Base-by-base conservation (phyloP, 2,797 vertebrate species). In the Remorina albescens region DNA sequence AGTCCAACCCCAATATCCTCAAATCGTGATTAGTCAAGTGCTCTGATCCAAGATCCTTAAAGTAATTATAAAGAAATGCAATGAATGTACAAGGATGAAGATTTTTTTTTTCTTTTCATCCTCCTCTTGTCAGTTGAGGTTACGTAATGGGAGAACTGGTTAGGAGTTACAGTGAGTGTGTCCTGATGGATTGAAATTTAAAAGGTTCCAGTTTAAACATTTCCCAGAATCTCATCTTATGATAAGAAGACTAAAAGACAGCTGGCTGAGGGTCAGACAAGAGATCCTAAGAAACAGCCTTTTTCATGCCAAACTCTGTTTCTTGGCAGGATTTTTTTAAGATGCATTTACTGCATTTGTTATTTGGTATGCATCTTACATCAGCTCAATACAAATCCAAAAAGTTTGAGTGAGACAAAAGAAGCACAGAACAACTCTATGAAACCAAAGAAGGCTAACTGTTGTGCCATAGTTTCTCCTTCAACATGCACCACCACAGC, bases 21-120 rank as follows among this genome's bases (percentile, higher is more conserved):
- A 67, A 61, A 72, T 69, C 49, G 72, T 1, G 55, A 88, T 91
- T 88, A 90, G 87, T 80, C 71, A 80, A 66, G 37, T 60, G 67
- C 67, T 82, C 37, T 53, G 13, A 80, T 81, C 81, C 76, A 80
- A 74, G 62, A 54, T 53, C 59, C 36, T 36, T 26, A 62, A 71
- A 86, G 78, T 74, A 83, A 88, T 89, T 84, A 78, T 28, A 65
- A 57, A 60, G 32, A 58, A 76, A 78, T 74, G 71, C 41, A 72
- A 72, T 55, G 47, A 62, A 76, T 61, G 57, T 26, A 46, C 28
- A 23, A 62, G 76, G 61, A 71, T 23, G 25, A 65, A 49, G 67
- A 39, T 47, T 58, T 75, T 19, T 30, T 49, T 53, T 64, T 18
- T 16, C 18, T 41, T 41, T 41, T 18, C 4, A 21, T 36, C 36